Conservation (phyloP, 2,113 vertebrate genomes). For the Coreoperca whiteheadi region DNA sequence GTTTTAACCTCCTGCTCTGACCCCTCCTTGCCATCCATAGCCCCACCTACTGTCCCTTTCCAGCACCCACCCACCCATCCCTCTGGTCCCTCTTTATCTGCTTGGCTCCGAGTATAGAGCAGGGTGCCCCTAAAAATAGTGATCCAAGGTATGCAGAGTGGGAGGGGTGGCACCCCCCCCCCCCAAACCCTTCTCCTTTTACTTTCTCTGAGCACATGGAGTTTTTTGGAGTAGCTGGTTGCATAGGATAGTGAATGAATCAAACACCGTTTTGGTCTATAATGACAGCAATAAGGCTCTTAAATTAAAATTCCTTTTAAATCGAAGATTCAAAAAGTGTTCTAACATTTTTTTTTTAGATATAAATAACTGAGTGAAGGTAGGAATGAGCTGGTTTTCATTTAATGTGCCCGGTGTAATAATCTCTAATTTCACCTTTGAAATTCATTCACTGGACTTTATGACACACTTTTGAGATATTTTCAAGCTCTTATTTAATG, state of each 20-base stretch:
- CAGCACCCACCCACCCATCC: constrained; percentile 22
- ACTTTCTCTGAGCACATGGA: constrained; percentile 57
- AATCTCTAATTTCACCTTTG: constrained; percentile 4
- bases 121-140: constrained; percentile 81
- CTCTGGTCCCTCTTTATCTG: constrained; percentile 71
- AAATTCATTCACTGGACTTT: constrained; percentile 23
- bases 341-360: neutral
- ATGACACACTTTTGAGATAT: neutral
- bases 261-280: neutral
- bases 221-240: constrained; percentile 13
- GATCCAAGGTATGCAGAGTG: constrained; percentile 66
- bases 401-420: neutral
- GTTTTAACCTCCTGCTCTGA: constrained; percentile 36
- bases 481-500: constrained; percentile 28
- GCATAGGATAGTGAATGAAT: constrained; percentile 29
- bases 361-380: constrained; percentile 4
- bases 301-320: neutral
- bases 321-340: neutral
- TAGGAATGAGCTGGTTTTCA: neutral
- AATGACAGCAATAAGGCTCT: neutral
- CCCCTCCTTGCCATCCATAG: constrained; percentile 37
- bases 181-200: constrained; percentile 40
- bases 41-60: constrained; percentile 50
- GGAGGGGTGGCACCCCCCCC: constrained; percentile 51
- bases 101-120: constrained; percentile 53